Evolutionary conservation across 2,888 invertebrate genomes (phyloP).

Genomic region (Priocnemis perturbator): DNA sequence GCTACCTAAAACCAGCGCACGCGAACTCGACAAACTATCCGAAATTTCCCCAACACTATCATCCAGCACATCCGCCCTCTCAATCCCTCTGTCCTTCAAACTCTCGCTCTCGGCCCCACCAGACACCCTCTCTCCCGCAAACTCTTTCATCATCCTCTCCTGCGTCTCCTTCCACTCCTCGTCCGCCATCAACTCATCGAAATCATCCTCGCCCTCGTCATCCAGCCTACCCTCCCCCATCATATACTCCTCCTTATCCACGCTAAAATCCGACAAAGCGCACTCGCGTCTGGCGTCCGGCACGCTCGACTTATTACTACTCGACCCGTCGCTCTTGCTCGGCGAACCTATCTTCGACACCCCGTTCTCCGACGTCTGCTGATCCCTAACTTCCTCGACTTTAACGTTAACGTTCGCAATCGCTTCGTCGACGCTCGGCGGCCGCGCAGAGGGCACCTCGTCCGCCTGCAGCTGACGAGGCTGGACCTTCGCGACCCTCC

Average conservation of each 20-base stretch:
- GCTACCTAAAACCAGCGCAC: slow-evolving; percentile 31
- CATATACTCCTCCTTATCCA: slow-evolving; percentile 50
- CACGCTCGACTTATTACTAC: not conserved
- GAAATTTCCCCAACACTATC: too few relatives aligned
- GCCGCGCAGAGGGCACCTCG: not conserved
- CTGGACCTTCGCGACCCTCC: slow-evolving; percentile 42
- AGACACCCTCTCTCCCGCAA: too few relatives aligned
- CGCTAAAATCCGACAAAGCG: slow-evolving; percentile 51
- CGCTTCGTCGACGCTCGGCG: slow-evolving; percentile 11
- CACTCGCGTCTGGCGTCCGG: slow-evolving; percentile 43
- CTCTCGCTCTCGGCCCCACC: too few relatives aligned
- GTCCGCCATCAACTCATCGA: not conserved
- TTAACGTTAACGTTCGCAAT: slow-evolving; percentile 3
- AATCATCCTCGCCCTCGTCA: slow-evolving; percentile 8
- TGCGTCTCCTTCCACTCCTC: slow-evolving; percentile 2
- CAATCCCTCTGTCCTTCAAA: too few relatives aligned
- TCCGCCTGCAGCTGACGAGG: too few relatives aligned
- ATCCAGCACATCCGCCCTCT: too few relatives aligned
- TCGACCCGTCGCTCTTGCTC: too few relatives aligned
- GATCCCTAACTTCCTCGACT: slow-evolving; percentile 3
- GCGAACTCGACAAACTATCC: too few relatives aligned
- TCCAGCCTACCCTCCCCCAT: slow-evolving; percentile 42
- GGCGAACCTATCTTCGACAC: slow-evolving; percentile 35
- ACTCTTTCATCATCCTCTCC: too few relatives aligned
- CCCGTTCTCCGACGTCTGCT: too few relatives aligned